Conservation (phyloP, 2,888 invertebrate genomes). For the Andrena dorsata region DNA sequence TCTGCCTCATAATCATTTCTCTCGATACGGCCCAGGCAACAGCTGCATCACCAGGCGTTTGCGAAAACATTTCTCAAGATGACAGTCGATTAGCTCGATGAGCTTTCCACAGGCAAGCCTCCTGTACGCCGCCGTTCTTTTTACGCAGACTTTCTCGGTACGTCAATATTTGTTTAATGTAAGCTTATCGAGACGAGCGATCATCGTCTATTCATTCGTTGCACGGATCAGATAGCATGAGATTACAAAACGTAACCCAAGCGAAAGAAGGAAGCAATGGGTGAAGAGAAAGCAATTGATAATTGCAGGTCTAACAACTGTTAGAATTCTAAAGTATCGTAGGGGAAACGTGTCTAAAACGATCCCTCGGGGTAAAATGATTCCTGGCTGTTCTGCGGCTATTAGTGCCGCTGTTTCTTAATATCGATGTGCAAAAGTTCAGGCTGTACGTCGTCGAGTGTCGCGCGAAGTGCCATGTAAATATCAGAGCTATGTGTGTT, state of each 20-base stretch:
- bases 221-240: not conserved
- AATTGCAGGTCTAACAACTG: too few species aligned
- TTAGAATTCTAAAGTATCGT: not conserved
- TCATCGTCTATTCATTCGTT: not conserved
- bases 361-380: too few species aligned
- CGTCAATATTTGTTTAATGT: slow-evolving; percentile 4
- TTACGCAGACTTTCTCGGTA: not conserved
- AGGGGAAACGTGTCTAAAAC: too few species aligned
- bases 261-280: not conserved
- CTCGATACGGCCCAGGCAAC: slow-evolving; percentile 46
- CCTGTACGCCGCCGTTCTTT: not conserved
- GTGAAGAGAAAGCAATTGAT: too few species aligned
- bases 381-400: too few species aligned
- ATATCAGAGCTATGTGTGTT: too few species aligned
- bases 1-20: slow-evolving; percentile 52
- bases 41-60: slow-evolving; percentile 49
- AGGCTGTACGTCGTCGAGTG: too few species aligned
- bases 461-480: too few species aligned
- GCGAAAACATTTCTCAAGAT: slow-evolving; percentile 62
- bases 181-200: not conserved
- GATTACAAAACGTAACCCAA: not conserved
- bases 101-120: slow-evolving; percentile 37
- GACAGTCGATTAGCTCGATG: slow-evolving; percentile 59
- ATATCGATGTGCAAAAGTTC: too few species aligned
- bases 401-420: too few species aligned